Conservation (phyloP, 1,140 invertebrate genomes). For the Leptinotarsa lineolata region DNA sequence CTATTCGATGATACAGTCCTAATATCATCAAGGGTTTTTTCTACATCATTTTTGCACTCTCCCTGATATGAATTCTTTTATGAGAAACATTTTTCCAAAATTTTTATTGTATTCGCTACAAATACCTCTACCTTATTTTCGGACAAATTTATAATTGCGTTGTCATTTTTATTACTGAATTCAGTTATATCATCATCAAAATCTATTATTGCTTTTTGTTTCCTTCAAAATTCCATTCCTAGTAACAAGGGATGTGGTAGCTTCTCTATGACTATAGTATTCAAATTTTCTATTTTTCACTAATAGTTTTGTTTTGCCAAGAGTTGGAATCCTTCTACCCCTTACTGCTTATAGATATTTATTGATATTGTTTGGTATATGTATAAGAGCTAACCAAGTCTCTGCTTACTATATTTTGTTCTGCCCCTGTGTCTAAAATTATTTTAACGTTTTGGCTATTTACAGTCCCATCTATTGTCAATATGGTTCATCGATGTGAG, state of each 20-base stretch:
- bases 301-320: background rate
- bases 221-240: too few species aligned
- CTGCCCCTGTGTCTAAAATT: conserved; percentile 9
- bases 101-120: too few species aligned
- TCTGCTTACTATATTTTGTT: background rate
- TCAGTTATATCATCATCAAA: too few species aligned
- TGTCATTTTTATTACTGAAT: too few species aligned
- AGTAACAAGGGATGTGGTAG: background rate
- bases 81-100: too few species aligned
- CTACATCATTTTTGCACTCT: too few species aligned
- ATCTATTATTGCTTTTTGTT: too few species aligned
- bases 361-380: background rate
- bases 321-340: background rate
- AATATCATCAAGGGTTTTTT: too few species aligned
- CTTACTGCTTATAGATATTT: background rate
- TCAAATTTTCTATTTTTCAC: background rate
- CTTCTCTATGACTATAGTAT: background rate
- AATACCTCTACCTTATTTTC: too few species aligned
- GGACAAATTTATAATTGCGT: too few species aligned
- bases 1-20: too few species aligned
- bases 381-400: background rate
- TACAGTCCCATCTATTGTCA: background rate
- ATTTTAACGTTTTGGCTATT: background rate
- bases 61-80: too few species aligned
- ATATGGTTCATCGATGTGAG: background rate